A percentile compares a stretch with the other conserved stretches of the same genome.
phyloP scores from a whole-genome alignment of 2,888 invertebrate species.

The Sesia bembeciformis region DNA sequence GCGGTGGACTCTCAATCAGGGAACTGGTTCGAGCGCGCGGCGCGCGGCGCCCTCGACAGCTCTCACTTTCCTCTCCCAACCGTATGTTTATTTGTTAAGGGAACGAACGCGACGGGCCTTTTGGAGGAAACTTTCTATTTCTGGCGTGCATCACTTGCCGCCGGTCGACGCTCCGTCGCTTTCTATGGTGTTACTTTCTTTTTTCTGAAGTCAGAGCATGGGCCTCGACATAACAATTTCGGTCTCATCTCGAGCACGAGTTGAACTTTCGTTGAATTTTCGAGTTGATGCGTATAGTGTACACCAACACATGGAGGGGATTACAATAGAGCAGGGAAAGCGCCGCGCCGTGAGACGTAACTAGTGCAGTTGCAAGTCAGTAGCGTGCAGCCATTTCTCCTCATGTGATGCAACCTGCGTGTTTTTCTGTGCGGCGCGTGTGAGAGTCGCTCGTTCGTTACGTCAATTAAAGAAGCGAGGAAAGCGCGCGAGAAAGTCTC shows the following conservation, averaged over 20 bases:
- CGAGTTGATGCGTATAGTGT: constrained; percentile 9
- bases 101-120: constrained; percentile 46
- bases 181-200: constrained; percentile 70
- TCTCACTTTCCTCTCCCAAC: constrained; percentile 65
- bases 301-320: constrained; percentile 24
- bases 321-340: constrained; percentile 60
- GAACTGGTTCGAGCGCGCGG: constrained; percentile 43
- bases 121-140: constrained; percentile 70
- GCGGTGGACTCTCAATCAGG: constrained; percentile 15
- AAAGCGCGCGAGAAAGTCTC: constrained; percentile 68
- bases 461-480: constrained; percentile 67
- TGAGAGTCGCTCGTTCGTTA: constrained; percentile 64
- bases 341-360: constrained; percentile 9
- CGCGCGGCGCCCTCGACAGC: constrained; percentile 35
- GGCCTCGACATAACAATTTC: constrained; percentile 32
- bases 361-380: constrained; percentile 58
- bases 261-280: constrained; percentile 15
- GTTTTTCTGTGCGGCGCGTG: constrained; percentile 61
- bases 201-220: constrained; percentile 46
- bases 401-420: constrained; percentile 63
- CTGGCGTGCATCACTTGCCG: constrained; percentile 55
- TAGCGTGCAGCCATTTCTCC: constrained; percentile 69
- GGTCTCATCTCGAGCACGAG: constrained; percentile 36
- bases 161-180: constrained; percentile 66
- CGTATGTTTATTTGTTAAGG: constrained; percentile 68